Evolutionary conservation across 2,113 vertebrate genomes (phyloP), one percentile per base, ranked within the genome.

Genomic region (Pyrgilauda ruficollis): DNA sequence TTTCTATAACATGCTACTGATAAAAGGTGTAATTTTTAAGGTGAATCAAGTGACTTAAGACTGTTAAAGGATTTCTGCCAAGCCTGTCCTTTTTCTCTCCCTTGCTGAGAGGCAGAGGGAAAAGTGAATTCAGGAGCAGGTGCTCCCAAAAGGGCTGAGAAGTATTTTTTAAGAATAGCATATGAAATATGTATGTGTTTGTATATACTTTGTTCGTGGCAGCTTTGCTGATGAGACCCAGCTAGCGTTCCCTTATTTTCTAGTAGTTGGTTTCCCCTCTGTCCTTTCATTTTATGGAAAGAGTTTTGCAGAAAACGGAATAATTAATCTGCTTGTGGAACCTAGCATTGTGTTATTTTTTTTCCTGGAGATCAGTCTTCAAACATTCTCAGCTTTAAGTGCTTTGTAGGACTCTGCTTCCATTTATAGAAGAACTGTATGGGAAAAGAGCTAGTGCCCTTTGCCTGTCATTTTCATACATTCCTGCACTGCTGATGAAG

Each of bases 391-490:
- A 87, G 79, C 93, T 93, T 94, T 87, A 95, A 94, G 72, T 96
- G 84, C 79, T 97, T 92, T 95, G 90, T 95, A 96, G 96, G 95
- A 81, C 74, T 87, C 90, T 93, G 89, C 94, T 98, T 98, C 97
- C 97, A 97, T 98, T 98, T 98, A 98, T 97, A 98, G 96, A 97
- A 97, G 95, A 97, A 92, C 91, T 96, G 84, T 97, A 97, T 97
- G 96, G 95, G 97, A 95, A 95, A 95, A 95, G 96, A 97, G 86
- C 94, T 87, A 90, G 95, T 98, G 97, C 96, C 94, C 97, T 97
- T 98, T 97, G 97, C 96, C 96, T 98, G 98, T 98, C 98, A 97
- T 98, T 96, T 98, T 98, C 97, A 95, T 97, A 92, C 84, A 95
- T 98, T 98, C 97, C 96, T 97, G 89, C 94, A 84, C 90, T 96